These are phyloP conservation scores for Tachysurus fulvidraco DNA, from an alignment of 2,113 vertebrate species.

Conservation along the genomic window DNA sequence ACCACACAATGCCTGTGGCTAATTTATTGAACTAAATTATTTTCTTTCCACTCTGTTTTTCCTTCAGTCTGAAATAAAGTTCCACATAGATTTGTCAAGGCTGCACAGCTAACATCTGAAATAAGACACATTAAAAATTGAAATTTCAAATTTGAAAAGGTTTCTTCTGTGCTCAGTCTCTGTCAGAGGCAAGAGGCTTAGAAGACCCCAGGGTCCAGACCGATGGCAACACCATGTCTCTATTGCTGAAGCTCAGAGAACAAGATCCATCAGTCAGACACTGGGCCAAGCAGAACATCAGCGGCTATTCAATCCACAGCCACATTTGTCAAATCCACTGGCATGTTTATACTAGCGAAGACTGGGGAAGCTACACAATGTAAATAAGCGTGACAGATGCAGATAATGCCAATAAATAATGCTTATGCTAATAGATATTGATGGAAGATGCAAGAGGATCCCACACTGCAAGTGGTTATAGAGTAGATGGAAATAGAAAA, in stretches of 20 bases:
- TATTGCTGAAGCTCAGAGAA: slow-evolving; percentile 6
- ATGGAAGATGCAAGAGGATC: slow-evolving; percentile 2
- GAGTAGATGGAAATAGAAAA: background rate
- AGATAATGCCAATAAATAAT: slow-evolving; percentile 19
- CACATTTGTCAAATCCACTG: slow-evolving; percentile 3
- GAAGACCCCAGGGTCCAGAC: slow-evolving; percentile 23
- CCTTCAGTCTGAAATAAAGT: slow-evolving; percentile 33
- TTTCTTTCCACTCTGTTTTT: slow-evolving; percentile 7
- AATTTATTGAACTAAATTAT: slow-evolving; percentile 38
- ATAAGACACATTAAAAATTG: slow-evolving; percentile 61
- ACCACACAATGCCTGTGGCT: slow-evolving; percentile 28
- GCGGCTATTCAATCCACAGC: background rate
- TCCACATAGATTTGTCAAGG: slow-evolving; percentile 42
- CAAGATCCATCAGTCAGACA: slow-evolving; percentile 12
- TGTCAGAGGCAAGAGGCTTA: slow-evolving; percentile 43
- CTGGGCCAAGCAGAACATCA: background rate
- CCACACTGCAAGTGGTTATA: background rate
- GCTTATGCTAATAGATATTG: slow-evolving; percentile 11
- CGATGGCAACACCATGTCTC: background rate
- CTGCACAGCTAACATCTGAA: slow-evolving; percentile 41
- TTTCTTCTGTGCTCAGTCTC: slow-evolving; percentile 50
- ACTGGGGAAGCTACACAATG: background rate
- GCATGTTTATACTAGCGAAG: background rate
- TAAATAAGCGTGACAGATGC: slow-evolving; percentile 18
- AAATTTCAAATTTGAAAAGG: slow-evolving; percentile 56